Evolutionary conservation across 2,797 vertebrate genomes (phyloP).

Genomic region (Otolemur crassicaudatus): DNA sequence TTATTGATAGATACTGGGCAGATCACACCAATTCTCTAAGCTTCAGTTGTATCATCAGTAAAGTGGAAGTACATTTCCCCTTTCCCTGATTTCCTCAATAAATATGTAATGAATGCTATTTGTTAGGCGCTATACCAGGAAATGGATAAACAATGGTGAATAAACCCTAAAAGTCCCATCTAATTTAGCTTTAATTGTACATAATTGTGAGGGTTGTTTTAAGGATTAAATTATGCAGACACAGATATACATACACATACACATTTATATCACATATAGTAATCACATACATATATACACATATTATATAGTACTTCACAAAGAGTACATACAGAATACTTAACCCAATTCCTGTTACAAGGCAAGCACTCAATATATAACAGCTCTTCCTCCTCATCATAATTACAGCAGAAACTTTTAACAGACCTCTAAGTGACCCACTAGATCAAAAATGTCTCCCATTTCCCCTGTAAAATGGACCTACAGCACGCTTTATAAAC

Average conservation of each 20-base stretch:
- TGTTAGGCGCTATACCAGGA: not conserved
- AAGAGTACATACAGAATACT: not conserved
- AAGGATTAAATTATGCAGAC: not conserved
- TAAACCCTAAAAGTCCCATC: not conserved
- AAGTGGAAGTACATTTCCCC: not conserved
- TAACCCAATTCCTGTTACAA: not conserved
- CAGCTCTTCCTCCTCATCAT: not conserved
- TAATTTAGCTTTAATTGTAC: not conserved
- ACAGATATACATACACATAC: not conserved
- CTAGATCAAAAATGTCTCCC: not conserved
- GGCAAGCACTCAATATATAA: not conserved
- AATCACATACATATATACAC: not conserved
- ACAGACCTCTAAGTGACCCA: not conserved
- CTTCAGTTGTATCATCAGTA: not conserved
- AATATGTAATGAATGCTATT: not conserved
- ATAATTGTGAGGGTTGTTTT: not conserved
- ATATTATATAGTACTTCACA: not conserved
- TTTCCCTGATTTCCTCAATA: not conserved
- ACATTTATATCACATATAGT: not conserved
- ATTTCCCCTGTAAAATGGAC: not conserved
- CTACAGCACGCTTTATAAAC: not conserved
- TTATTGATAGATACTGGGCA: not conserved
- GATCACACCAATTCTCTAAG: not conserved
- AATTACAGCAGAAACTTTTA: not conserved
- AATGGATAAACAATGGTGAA: not conserved